Conservation (phyloP, 2,888 invertebrate species). For the Torymus texanus region DNA sequence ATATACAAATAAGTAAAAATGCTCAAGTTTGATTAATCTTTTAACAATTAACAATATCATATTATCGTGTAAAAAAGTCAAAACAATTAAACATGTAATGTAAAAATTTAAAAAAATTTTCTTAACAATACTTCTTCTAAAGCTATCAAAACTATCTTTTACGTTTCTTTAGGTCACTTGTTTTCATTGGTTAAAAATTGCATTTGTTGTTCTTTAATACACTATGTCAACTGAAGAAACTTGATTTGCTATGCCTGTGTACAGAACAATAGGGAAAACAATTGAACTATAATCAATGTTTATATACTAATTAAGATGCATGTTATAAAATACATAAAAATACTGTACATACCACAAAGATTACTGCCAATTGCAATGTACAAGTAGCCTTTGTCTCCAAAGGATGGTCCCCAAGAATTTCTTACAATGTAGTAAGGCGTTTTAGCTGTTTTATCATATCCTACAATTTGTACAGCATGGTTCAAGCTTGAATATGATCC, state of each 20-base stretch:
- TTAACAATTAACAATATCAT: neutral
- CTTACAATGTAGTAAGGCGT: slow-evolving; percentile 89
- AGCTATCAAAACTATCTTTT: slow-evolving; percentile 42
- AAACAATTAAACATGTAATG: too few relatives aligned
- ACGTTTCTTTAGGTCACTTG: neutral
- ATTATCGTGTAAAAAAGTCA: slow-evolving; percentile 5
- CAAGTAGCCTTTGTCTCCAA: slow-evolving; percentile 86
- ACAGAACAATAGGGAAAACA: slow-evolving; percentile 23
- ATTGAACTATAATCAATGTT: slow-evolving; percentile 1
- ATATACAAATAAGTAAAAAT: slow-evolving; percentile 7
- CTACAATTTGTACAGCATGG: slow-evolving; percentile 89
- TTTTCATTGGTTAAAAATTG: neutral
- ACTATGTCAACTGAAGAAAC: slow-evolving; percentile 80
- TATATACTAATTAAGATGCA: neutral
- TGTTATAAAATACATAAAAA: slow-evolving; percentile 55
- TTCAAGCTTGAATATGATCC: slow-evolving; percentile 79
- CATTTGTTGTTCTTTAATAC: slow-evolving; percentile 25
- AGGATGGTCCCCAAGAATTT: slow-evolving; percentile 89
- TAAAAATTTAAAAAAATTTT: neutral
- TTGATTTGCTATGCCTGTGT: slow-evolving; percentile 80
- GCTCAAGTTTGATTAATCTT: slow-evolving; percentile 4
- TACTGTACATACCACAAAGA: slow-evolving; percentile 81
- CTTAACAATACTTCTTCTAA: slow-evolving; percentile 23
- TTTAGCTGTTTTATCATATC: slow-evolving; percentile 84
- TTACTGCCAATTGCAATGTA: slow-evolving; percentile 86